Conservation (phyloP, 2,113 vertebrate genomes). For the Ophthalmolycus amberensis region DNA sequence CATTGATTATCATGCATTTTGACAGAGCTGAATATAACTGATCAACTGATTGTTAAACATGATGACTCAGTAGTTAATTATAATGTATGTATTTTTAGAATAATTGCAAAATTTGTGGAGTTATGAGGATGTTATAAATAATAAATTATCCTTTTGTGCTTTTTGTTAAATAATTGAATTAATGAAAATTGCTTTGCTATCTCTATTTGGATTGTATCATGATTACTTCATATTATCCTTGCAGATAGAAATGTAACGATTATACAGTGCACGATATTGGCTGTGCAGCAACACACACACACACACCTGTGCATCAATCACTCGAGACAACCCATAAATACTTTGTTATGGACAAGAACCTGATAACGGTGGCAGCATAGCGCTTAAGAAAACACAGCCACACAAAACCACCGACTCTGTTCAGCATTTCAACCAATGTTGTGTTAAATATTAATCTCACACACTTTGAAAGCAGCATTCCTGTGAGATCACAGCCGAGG, state of each 20-base stretch:
- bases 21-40: neutral
- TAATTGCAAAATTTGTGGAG: neutral
- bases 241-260: neutral
- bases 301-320: slow-evolving; percentile 74
- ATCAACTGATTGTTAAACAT: slow-evolving; percentile 3
- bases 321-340: slow-evolving; percentile 63
- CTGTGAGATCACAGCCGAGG: slow-evolving; percentile 68
- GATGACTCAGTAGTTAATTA: neutral
- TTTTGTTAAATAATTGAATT: neutral
- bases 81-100: neutral
- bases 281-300: slow-evolving; percentile 54
- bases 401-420: slow-evolving; percentile 51
- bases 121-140: neutral
- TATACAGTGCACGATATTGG: neutral
- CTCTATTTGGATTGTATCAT: neutral
- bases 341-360: slow-evolving; percentile 61
- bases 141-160: neutral
- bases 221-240: neutral
- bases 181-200: neutral
- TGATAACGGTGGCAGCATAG: slow-evolving; percentile 65
- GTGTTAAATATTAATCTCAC: slow-evolving; percentile 82
- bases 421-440: slow-evolving; percentile 50
- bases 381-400: slow-evolving; percentile 65
- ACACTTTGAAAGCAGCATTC: slow-evolving; percentile 72
- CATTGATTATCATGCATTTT: neutral